Conservation (phyloP, 2,888 invertebrate genomes). For the Eremobia ochroleuca region DNA sequence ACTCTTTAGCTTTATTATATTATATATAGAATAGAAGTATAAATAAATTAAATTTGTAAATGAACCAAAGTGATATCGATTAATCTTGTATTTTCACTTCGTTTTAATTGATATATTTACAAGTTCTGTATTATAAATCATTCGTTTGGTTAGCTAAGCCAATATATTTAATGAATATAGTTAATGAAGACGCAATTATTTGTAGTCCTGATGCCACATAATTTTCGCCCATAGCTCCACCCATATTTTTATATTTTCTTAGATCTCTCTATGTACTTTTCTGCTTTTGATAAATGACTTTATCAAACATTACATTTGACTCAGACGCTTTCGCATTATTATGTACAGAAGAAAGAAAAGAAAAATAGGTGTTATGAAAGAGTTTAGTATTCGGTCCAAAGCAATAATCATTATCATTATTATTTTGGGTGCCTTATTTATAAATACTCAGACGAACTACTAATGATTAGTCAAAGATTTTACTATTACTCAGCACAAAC, state of each 20-base stretch:
- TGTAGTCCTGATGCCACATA: background rate
- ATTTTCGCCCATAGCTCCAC: background rate
- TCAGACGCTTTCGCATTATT: background rate
- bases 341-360: slow-evolving; percentile 15
- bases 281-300: slow-evolving; percentile 2
- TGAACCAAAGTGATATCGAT: slow-evolving; percentile 38
- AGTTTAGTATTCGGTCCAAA: background rate
- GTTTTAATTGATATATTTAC: slow-evolving; percentile 36
- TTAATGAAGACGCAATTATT: slow-evolving; percentile 2
- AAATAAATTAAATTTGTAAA: slow-evolving; percentile 53
- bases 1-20: background rate
- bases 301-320: background rate
- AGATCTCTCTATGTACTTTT: background rate
- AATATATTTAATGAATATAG: too few species aligned
- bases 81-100: slow-evolving; percentile 34
- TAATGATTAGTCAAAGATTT: too few species aligned
- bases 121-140: background rate
- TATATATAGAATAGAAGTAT: background rate
- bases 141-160: background rate
- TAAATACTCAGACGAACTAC: too few species aligned
- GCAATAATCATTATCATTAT: too few species aligned
- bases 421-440: too few species aligned
- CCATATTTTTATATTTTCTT: background rate
- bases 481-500: too few species aligned
- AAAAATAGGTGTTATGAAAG: too few species aligned